A percentile compares a stretch with the other conserved stretches of the same genome.
These are phyloP conservation scores for Morelia viridis DNA, from an alignment of 2,797 vertebrate genomes.

Conservation along the genomic window DNA sequence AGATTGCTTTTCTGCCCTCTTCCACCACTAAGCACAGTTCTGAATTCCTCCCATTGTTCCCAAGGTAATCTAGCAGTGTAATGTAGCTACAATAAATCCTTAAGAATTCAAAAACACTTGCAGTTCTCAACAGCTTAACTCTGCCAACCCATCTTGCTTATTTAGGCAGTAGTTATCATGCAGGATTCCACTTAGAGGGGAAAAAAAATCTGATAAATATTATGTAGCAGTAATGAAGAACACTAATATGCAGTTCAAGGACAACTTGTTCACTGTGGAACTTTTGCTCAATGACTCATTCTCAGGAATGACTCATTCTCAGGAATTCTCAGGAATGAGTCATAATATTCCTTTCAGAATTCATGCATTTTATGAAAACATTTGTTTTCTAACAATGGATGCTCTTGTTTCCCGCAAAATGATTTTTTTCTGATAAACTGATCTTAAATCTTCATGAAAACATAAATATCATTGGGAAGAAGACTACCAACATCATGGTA, in stretches of 20 bases:
- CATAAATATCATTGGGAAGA: not conserved
- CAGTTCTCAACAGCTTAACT: not conserved
- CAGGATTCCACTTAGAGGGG: not conserved
- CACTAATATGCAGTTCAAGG: not conserved
- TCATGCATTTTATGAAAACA: not conserved
- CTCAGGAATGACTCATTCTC: not conserved
- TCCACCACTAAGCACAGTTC: not conserved
- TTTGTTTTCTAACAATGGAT: not conserved
- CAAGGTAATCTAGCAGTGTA: not conserved
- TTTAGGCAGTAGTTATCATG: not conserved
- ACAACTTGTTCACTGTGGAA: not conserved
- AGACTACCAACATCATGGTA: not conserved
- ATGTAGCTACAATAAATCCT: not conserved
- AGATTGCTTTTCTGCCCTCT: not conserved
- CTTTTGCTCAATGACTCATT: slow-evolving; percentile 6
- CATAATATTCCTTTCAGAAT: not conserved
- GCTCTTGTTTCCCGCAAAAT: not conserved
- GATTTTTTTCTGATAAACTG: not conserved
- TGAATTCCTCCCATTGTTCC: not conserved
- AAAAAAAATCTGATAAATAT: not conserved
- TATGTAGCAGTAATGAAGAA: not conserved
- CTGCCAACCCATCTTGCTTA: not conserved
- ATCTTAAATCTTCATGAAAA: not conserved
- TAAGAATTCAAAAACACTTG: not conserved
- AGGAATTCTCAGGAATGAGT: slow-evolving; percentile 5